These are phyloP conservation scores for Sinotaia quadrata DNA, from an alignment of 2,888 invertebrate species.

Conservation along the genomic window DNA sequence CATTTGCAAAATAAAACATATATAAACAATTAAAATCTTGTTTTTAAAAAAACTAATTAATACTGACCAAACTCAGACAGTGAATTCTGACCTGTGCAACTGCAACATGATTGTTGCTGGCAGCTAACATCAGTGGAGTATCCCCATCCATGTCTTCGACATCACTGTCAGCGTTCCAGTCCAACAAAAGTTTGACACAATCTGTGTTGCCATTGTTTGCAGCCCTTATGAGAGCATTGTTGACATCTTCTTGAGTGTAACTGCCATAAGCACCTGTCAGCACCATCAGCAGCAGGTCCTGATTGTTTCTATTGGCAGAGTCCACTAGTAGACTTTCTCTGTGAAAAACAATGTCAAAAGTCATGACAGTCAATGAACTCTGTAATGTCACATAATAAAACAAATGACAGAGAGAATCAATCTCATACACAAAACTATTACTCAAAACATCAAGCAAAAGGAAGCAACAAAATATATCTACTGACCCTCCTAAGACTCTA, in stretches of 20 bases:
- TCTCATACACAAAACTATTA: too few relatives aligned
- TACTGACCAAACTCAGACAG: too few relatives aligned
- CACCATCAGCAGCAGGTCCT: conserved; percentile 39
- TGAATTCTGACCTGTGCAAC: too few relatives aligned
- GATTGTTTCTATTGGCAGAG: conserved; percentile 44
- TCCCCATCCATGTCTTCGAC: conserved; percentile 47
- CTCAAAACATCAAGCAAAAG: too few relatives aligned
- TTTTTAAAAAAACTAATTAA: too few relatives aligned
- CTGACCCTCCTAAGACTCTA: too few relatives aligned
- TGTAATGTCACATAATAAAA: too few relatives aligned
- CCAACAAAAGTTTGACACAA: conserved; percentile 32
- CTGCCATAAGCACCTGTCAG: conserved; percentile 40
- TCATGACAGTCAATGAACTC: too few relatives aligned
- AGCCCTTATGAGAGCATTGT: conserved; percentile 42
- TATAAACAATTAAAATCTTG: too few relatives aligned
- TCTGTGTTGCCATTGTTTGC: conserved; percentile 36
- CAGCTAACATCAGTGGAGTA: conserved; percentile 47
- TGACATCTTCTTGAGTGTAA: conserved; percentile 36
- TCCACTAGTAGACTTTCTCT: conserved; percentile 35
- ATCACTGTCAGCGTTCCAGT: conserved; percentile 40
- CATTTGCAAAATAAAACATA: too few relatives aligned
- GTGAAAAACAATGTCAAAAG: neutral
- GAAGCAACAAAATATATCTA: too few relatives aligned
- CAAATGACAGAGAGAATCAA: too few relatives aligned
- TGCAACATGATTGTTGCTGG: conserved; percentile 40